Evolutionary conservation across 2,888 invertebrate genomes (phyloP), one percentile per base, ranked within the genome.

Genomic region (Melangyna quadrimaculata): DNA sequence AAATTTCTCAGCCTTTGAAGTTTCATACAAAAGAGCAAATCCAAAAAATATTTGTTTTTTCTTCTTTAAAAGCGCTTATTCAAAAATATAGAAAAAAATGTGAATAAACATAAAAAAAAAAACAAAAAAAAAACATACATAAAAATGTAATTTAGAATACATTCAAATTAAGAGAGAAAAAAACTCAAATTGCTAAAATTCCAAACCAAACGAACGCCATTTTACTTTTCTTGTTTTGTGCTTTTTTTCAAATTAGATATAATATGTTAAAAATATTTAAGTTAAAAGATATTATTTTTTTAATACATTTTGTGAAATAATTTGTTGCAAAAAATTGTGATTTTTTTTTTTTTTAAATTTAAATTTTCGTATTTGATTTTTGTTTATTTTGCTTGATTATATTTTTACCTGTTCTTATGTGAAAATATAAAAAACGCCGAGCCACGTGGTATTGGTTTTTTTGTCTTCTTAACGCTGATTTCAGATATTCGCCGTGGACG

Each of bases 341-440:
- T 55, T 51, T 80, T 65, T 83, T 79, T 84, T 67, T 73, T 72
- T 75, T 71, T 72, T 29, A 27, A 17, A 89, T 89, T 88, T 94
- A 27, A 27, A 94, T 95, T 96, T 57, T 17, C n/a, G 63, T 48
- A 59, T 83, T 29, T 48, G 45, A 55, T 19, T 67, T 71, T 63
- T 35, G 2, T 51, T 61, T 65, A 14, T 37, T 86, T 59, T 83
- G 79, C 78, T 77, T 77, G 77, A 74, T 72, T 77, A 59, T 89
- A 89, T 88, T 94, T 94, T 95, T 96, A 98, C 97, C 96, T 97
- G 96, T 98, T 98, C 89, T 95, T 96, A 93, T 95, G 95, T 91
- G 96, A 95, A 94, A 98, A 97, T 93, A 98, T 95, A 95, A 98
- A 98, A 94, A 98, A 95, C 90, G 98, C 96, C 92, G 96, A 95